Base-by-base conservation (phyloP, 2,797 vertebrate genomes). In the Melanotaenia boesemani region DNA sequence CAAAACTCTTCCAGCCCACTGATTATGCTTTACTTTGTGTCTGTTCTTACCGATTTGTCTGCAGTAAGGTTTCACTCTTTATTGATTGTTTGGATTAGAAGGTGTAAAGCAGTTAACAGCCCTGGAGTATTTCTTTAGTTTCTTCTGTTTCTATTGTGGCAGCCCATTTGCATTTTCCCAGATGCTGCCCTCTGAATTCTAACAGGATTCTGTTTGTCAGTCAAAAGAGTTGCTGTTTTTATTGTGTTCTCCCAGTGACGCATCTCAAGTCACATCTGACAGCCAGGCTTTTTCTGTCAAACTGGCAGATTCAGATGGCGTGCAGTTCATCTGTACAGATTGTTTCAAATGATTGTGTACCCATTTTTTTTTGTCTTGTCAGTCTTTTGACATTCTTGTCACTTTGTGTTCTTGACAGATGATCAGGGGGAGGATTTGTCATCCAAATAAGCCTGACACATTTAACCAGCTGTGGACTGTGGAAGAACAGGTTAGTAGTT, bases 401-500 rank as follows among this genome's bases (percentile, higher is more conserved):
- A 60, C 80, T 85, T 3, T 90, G 76, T 87, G 74, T 88, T 82
- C 65, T 81, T 84, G 85, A 73, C 94, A 99, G 96, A 96, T 98
- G 95, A 98, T 99, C 94, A 95, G 97, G 89, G 98, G 98, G 46
- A 95, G 98, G 76, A 92, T 98, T 77, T 99, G 95, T 34, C 96
- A 97, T 86, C 95, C 97, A 92, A 97, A 94, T 94, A 99, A 99
- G 94, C 94, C 97, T 12, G 97, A 99, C 93, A 98, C 98, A 11
- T 99, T 99, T 86, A 99, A 99, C 94, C 98, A 99, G 87, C 93
- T 99, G 84, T 99, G 98, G 98, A 98, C 96, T 71, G 93, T 98
- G 81, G 98, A 99, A 85, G 98, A 99, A 76, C 98, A 99, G 97
- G 98, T 99, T 93, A 63, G 77, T 69, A 34, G 12, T 11, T 20